Evolutionary conservation across 2,113 vertebrate genomes (phyloP).

Genomic region (Daboia siamensis): DNA sequence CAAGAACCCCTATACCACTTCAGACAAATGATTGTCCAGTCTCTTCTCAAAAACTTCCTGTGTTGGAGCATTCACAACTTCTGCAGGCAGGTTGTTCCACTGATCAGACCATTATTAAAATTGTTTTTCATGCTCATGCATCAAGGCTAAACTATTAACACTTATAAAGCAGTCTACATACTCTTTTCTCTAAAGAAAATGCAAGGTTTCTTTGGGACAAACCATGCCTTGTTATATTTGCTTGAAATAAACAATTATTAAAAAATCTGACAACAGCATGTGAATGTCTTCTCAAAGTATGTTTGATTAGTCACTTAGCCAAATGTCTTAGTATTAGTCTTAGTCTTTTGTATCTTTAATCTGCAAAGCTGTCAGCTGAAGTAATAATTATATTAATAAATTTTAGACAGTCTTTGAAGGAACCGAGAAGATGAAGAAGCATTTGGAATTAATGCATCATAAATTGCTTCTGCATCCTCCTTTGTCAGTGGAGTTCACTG

Average conservation of each 20-base stretch:
- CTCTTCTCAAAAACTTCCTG: too few species aligned
- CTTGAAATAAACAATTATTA: constrained; percentile 53
- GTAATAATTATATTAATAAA: constrained; percentile 69
- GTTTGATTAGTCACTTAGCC: constrained; percentile 63
- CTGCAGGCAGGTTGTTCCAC: too few species aligned
- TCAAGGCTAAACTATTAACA: constrained; percentile 37
- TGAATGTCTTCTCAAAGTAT: constrained; percentile 43
- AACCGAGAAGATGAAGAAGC: constrained; percentile 57
- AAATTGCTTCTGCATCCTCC: constrained; percentile 60
- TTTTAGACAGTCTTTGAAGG: constrained; percentile 55
- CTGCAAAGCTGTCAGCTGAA: constrained; percentile 58
- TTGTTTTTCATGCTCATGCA: constrained; percentile 36
- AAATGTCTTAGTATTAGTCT: constrained; percentile 62
- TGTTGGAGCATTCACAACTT: too few species aligned
- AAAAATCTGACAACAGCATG: constrained; percentile 43
- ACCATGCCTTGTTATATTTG: constrained; percentile 32
- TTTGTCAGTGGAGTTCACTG: constrained; percentile 59
- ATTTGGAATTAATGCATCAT: constrained; percentile 61
- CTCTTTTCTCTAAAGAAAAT: constrained; percentile 12
- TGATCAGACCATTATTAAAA: constrained; percentile 40
- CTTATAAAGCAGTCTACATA: not conserved
- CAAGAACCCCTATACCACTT: too few species aligned
- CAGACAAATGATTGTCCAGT: too few species aligned
- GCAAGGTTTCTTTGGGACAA: constrained; percentile 16
- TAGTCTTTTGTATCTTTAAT: constrained; percentile 56